These are phyloP conservation scores for Aquatica leii DNA, from an alignment of 2,888 invertebrate genomes.

Conservation along the genomic window DNA sequence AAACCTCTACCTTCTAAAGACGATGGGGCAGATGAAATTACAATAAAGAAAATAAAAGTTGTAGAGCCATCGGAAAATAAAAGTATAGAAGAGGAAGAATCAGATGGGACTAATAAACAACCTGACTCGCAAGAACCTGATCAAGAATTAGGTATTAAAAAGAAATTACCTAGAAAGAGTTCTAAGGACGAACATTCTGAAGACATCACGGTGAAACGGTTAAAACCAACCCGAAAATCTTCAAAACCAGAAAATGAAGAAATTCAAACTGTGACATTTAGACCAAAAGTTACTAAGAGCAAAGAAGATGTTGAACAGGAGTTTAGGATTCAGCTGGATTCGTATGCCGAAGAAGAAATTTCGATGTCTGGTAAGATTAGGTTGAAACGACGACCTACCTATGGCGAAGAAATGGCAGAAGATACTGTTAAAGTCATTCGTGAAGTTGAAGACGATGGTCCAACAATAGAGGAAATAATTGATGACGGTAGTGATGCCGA, in stretches of 20 bases:
- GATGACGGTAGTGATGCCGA: conserved; percentile 68
- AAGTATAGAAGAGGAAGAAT: conserved; percentile 58
- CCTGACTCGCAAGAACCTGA: too few species aligned
- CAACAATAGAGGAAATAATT: conserved; percentile 70
- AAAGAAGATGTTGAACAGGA: conserved; percentile 91
- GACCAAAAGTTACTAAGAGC: conserved; percentile 77
- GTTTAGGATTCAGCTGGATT: conserved; percentile 85
- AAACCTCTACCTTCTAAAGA: conserved; percentile 47
- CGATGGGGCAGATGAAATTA: conserved; percentile 60
- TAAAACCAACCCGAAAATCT: conserved; percentile 72
- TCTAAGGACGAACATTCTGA: conserved; percentile 68
- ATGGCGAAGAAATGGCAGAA: conserved; percentile 80
- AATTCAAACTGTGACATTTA: conserved; percentile 81
- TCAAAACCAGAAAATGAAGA: conserved; percentile 72
- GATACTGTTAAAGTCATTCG: conserved; percentile 74
- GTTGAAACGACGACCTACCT: conserved; percentile 77
- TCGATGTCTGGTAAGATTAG: conserved; percentile 86
- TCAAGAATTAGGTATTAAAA: conserved; percentile 46
- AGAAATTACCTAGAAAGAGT: conserved; percentile 62
- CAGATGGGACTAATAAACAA: conserved; percentile 61
- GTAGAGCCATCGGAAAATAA: conserved; percentile 50
- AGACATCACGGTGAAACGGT: conserved; percentile 77
- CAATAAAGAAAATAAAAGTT: conserved; percentile 51
- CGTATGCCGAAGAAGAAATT: conserved; percentile 88
- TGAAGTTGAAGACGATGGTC: conserved; percentile 71